Conservation (phyloP, 2,113 vertebrate genomes). For the Mellivora capensis region DNA sequence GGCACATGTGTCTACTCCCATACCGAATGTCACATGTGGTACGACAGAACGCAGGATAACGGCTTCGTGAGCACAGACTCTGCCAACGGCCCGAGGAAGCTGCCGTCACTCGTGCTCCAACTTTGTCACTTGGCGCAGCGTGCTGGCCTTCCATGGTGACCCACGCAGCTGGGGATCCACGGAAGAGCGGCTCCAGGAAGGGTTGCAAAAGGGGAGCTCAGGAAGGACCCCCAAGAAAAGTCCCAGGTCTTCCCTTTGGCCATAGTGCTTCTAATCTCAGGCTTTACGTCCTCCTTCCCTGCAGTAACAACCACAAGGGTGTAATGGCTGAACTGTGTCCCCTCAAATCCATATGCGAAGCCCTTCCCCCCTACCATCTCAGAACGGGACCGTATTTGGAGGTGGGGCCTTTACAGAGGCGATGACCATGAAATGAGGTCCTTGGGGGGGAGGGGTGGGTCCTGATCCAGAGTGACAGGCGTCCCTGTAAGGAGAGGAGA, state of each 20-base stretch:
- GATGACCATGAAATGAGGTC: neutral
- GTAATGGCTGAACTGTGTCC: fast-evolving
- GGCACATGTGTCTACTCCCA: fast-evolving
- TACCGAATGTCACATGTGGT: fast-evolving
- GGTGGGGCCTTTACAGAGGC: neutral
- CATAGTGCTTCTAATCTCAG: fast-evolving
- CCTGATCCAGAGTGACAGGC: neutral
- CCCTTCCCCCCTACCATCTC: neutral
- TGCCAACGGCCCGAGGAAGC: neutral
- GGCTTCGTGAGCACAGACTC: neutral
- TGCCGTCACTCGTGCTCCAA: fast-evolving
- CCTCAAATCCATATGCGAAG: neutral
- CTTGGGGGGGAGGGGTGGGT: neutral
- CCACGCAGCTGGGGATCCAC: neutral
- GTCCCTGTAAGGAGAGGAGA: neutral
- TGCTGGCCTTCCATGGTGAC: fast-evolving
- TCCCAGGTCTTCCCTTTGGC: neutral
- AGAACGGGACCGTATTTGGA: neutral
- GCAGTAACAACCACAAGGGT: fast-evolving
- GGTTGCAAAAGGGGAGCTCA: neutral
- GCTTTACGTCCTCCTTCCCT: neutral
- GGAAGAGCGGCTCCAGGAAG: neutral
- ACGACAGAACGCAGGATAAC: fast-evolving
- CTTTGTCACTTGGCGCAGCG: fast-evolving
- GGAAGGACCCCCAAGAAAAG: neutral